Evolutionary conservation across 2,888 invertebrate species (phyloP).

Genomic region (Eupsilia transversa): DNA sequence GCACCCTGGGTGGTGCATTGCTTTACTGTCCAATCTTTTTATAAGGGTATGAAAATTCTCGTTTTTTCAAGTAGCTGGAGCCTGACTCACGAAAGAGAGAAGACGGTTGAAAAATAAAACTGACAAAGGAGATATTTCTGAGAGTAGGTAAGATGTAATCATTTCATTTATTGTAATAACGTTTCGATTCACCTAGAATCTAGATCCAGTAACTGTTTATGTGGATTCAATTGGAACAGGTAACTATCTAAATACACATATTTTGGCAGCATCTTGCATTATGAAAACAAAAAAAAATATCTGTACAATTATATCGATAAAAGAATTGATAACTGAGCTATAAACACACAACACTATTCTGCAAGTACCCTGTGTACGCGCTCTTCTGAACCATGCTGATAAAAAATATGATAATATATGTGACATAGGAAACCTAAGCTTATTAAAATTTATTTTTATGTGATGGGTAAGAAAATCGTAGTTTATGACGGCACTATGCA

Average conservation of each 20-base stretch:
- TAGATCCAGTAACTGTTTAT: no score
- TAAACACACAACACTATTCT: conserved; percentile 22
- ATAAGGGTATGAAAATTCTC: not conserved
- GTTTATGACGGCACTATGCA: not conserved
- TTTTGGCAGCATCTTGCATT: no score
- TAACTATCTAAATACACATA: no score
- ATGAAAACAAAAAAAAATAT: no score
- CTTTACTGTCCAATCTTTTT: no score
- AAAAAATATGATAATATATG: conserved; percentile 36
- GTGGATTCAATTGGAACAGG: no score
- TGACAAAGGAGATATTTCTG: not conserved
- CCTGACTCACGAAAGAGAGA: not conserved
- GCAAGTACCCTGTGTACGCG: not conserved
- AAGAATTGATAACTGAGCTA: no score
- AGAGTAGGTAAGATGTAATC: not conserved
- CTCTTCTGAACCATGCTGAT: not conserved
- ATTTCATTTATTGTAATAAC: not conserved
- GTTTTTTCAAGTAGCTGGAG: not conserved
- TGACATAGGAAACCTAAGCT: not conserved
- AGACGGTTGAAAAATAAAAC: not conserved
- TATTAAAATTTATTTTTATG: conserved; percentile 11
- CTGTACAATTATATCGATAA: no score
- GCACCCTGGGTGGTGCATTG: not conserved
- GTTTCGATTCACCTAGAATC: no score
- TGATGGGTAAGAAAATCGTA: not conserved